Base-by-base conservation (phyloP, 2,797 vertebrate genomes). In the Hoplostethus mediterraneus region DNA sequence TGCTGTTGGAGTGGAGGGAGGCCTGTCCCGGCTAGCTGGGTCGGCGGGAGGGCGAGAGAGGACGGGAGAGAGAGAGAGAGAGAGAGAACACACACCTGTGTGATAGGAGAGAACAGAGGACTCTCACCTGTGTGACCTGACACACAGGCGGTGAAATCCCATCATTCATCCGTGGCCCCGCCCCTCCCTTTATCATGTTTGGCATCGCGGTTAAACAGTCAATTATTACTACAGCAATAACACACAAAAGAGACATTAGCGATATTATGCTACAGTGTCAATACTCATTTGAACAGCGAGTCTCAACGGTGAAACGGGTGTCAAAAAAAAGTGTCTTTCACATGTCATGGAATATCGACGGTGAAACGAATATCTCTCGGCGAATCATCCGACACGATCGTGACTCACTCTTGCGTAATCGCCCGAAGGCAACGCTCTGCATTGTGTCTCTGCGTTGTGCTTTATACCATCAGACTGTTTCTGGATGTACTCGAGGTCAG, bases 1-100 rank as follows among this genome's bases (percentile, higher is more conserved):
- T 79, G 87, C 72, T 87, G 87, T 85, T 85, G 79, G 86, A 89
- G 90, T 61, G 84, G 81, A 75, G 57, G 82, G 77, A 79, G 85
- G 90, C 89, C 83, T 92, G 90, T 92, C 85, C 75, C 87, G 89
- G 90, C 90, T 92, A 80, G 91, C 87, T 83, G 59, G 72, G 52
- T 71, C 70, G 82, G 82, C 74, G 73, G 84, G 71, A 78, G 81
- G 66, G 66, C 59, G 66, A 66, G 66, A 66, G 61, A 69, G 60
- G 71, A 74, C 65, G 61, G 38, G 60, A 56, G 47, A 54, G 61
- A 31, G 66, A 52, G 64, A 36, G 71, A 83, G 70, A 85, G 74
- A 31, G 74, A 71, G 80, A 86, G 80, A 87, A 83, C 81, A 82
- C 87, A 89, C 90, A 90, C 89, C 90, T 91, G 89, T 83, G 87